phyloP scores from a whole-genome alignment of 35 echinoderm and acorn worm genomes.

The Lytechinus variegatus region DNA sequence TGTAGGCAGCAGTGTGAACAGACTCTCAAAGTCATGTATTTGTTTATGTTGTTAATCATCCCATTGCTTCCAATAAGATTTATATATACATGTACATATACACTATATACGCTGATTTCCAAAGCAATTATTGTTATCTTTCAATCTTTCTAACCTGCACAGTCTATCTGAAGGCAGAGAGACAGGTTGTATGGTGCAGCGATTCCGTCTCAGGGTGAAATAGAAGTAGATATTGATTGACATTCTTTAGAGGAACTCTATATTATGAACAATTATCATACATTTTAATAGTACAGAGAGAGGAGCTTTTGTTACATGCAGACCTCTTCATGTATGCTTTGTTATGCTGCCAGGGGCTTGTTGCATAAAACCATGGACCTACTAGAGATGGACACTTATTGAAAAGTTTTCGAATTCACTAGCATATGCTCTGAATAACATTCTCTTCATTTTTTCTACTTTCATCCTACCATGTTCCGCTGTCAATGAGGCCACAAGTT shows the following conservation, averaged over 20 bases:
- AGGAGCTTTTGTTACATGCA: too few relatives aligned
- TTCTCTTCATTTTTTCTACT: too few relatives aligned
- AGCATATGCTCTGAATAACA: too few relatives aligned
- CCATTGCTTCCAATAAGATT: conserved; percentile 46
- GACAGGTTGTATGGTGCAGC: not conserved
- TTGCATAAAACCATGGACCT: too few relatives aligned
- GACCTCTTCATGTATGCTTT: too few relatives aligned
- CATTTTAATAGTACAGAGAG: not conserved
- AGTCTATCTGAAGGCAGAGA: not conserved
- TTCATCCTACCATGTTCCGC: too few relatives aligned
- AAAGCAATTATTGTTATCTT: conserved; percentile 15
- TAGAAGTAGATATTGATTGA: not conserved
- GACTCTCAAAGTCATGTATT: not conserved
- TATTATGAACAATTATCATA: not conserved
- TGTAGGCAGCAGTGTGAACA: not conserved
- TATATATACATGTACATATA: conserved; percentile 2
- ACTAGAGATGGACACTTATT: too few relatives aligned
- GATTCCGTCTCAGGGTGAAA: not conserved
- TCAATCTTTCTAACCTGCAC: conserved; percentile 19
- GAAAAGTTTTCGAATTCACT: too few relatives aligned
- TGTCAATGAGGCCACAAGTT: too few relatives aligned
- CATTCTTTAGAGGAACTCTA: not conserved
- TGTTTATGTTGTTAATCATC: conserved; percentile 9
- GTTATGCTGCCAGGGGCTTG: too few relatives aligned
- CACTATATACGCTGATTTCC: conserved; percentile 19